Conservation (phyloP, 2,888 invertebrate species). For the Yponomeuta malinellus region DNA sequence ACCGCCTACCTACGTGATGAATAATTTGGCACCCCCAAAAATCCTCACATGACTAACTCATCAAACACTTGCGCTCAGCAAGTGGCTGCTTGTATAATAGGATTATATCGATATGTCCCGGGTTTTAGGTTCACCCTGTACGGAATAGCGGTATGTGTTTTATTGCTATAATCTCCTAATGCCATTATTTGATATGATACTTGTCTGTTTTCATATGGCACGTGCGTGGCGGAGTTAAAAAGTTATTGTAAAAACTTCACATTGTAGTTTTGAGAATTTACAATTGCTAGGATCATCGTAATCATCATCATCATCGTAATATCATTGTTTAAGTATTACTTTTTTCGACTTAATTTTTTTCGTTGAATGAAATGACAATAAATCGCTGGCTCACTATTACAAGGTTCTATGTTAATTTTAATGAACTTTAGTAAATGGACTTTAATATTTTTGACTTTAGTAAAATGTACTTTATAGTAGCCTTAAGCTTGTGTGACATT, state of each 20-base stretch:
- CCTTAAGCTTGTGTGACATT: too few species aligned
- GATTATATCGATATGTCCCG: slow-evolving; percentile 35
- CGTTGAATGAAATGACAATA: too few species aligned
- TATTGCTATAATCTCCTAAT: slow-evolving; percentile 12
- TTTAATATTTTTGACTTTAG: too few species aligned
- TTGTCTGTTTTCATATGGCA: not conserved
- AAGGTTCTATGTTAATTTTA: too few species aligned
- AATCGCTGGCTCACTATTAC: too few species aligned
- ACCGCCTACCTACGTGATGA: not conserved
- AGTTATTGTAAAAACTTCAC: not conserved
- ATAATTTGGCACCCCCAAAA: slow-evolving; percentile 44
- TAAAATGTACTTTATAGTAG: too few species aligned
- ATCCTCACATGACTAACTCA: slow-evolving; percentile 38
- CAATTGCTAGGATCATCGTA: too few species aligned
- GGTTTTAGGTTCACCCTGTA: not conserved
- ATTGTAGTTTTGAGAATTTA: not conserved
- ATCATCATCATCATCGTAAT: too few species aligned
- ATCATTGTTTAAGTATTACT: too few species aligned
- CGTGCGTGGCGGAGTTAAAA: not conserved
- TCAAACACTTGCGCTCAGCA: slow-evolving; percentile 65
- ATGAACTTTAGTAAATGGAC: too few species aligned
- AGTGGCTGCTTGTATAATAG: slow-evolving; percentile 48
- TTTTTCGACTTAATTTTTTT: too few species aligned
- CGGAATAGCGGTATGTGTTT: not conserved
- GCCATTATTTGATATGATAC: slow-evolving; percentile 9